Evolutionary conservation across 2,888 invertebrate genomes (phyloP), one percentile per base, ranked within the genome.

Genomic region (Scaptomyza reducta): DNA sequence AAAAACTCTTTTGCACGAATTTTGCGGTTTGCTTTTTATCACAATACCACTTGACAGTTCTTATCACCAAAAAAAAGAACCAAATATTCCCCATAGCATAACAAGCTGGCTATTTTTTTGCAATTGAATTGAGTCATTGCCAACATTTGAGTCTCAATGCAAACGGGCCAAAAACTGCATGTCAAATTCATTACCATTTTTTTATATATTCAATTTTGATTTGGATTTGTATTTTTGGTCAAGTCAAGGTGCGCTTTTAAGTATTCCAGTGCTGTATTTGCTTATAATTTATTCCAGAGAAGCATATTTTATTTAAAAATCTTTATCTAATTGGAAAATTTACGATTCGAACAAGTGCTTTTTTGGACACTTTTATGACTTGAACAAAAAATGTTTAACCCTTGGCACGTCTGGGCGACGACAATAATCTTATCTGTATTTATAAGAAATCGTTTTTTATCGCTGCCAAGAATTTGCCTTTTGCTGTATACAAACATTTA

Each of bases 241-340:
- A 35, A 44, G 54, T 46, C 77, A 83, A 79, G 80, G 68, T 64
- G 60, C 44, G 16, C 33, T 56, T 53, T 65, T 58, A 60, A 51
- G 55, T 75, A 74, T 75, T 60, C 74, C 38, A 33, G 11, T 47
- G 25, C 14, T 6, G 55, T 11, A 54, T 13, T 49, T 44, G 5
- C 14, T 29, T 18, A 35, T 7, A 7, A 7, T 27, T 7, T 35
- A 40, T 38, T 44, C 13, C 33, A 14, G 11, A n/a, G n/a, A 33
- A 16, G 18, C 31, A 49, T 38, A 44, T 25, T 38, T 56, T 11
- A 54, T 46, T 51, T 18, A 44, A 51, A 44, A 51, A 58, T 55
- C 51, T 51, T 35, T 31, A 59, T 51, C 29, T 53, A 1, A 18
- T 38, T 31, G 7, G 13, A 6, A 40, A 38, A 50, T 63, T 70